Base-by-base conservation (phyloP, 2,797 vertebrate species). In the Cirrhinus mrigala region DNA sequence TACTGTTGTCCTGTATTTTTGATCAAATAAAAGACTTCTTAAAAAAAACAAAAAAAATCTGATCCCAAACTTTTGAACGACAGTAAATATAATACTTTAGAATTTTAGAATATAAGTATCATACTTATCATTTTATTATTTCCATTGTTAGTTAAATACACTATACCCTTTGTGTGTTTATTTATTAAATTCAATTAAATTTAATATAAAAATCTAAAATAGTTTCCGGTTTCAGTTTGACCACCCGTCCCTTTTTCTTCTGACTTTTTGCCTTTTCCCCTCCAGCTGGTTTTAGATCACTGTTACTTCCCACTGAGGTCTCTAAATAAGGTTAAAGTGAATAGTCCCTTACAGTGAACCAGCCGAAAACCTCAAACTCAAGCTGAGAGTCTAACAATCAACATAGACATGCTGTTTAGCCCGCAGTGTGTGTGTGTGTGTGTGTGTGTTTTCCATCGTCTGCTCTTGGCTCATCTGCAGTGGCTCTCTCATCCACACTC, bases 401-500 rank as follows among this genome's bases (percentile, higher is more conserved):
- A 69, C 74, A 77, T 66, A 79, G 64, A 58, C 64, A 79, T 76
- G 71, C 56, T 62, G 40, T 79, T 79, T 79, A 73, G 27, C 50
- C 27, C 2, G 8, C 50, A 27, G 81, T 79, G 48, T 79, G 54
- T 60, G 24, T 82, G 79, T 81, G n/a, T 68, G 70, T 60, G 27
- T 62, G 4, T 66, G 58, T 78, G 66, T 78, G 58, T 58, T 2
- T 84, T 85, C 56, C 70, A 78, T 86, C 79, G 64, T 68, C 76
- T 80, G 71, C 79, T 87, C 33, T 79, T 46, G 80, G 82, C 83
- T 86, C 56, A 64, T 89, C 75, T 24, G 82, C 66, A 56, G 54
- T 68, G 77, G 37, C 79, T 70, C 73, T 81, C 84, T 84, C 84
- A 50, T 77, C 33, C 64, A 70, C 79, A 84, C 79, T 82, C n/a